A percentile compares a stretch with the other conserved stretches of the same genome.
phyloP scores from a whole-genome alignment of 2,797 vertebrate genomes.

The Cyprinella venusta region DNA sequence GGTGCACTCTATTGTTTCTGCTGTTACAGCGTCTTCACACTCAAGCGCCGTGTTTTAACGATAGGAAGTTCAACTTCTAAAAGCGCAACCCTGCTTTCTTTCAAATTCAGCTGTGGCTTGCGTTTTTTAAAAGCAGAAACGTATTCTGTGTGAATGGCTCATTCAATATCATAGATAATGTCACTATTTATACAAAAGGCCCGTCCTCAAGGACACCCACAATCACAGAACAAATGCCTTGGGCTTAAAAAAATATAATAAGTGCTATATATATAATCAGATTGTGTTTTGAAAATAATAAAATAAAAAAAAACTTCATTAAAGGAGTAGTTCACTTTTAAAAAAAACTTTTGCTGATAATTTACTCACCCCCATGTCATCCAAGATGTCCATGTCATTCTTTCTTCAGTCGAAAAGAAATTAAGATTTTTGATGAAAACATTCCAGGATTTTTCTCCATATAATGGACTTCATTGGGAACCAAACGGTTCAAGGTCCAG shows the following conservation, averaged over 20 bases:
- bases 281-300: background rate
- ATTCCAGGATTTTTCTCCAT: too few species aligned
- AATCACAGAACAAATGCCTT: constrained; percentile 9
- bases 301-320: background rate
- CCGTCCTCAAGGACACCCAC: constrained; percentile 12
- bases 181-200: background rate
- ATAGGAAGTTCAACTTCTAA: background rate
- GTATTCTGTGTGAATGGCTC: background rate
- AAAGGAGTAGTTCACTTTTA: too few species aligned
- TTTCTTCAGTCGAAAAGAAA: too few species aligned
- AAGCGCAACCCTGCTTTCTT: background rate
- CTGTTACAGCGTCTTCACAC: background rate
- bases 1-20: background rate
- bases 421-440: too few species aligned
- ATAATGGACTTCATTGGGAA: too few species aligned
- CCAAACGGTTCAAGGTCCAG: too few species aligned
- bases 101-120: background rate
- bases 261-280: constrained; percentile 27
- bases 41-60: background rate
- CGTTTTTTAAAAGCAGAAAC: background rate
- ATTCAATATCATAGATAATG: background rate
- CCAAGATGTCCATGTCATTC: too few species aligned
- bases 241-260: constrained; percentile 9
- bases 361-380: too few species aligned
- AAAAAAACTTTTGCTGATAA: too few species aligned